Evolutionary conservation across 2,797 vertebrate species (phyloP).

Genomic region (Cryptoblepharus egeriae): DNA sequence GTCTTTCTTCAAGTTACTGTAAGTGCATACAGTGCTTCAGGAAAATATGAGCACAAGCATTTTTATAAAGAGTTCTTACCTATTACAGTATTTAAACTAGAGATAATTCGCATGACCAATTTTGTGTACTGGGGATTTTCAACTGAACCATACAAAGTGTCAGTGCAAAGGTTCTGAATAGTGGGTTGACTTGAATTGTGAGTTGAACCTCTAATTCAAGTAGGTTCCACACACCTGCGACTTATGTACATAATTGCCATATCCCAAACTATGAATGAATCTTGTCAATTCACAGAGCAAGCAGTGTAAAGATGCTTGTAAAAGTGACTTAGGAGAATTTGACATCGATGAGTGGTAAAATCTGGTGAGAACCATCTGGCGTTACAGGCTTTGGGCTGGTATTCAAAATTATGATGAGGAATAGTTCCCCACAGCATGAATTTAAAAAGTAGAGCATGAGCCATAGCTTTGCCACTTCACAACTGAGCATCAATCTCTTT

Average conservation of each 20-base stretch:
- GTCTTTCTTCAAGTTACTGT: too few relatives aligned
- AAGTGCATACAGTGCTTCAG: too few relatives aligned
- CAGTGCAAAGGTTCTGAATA: background rate
- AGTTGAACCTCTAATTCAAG: background rate
- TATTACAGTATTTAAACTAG: background rate
- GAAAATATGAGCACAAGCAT: too few relatives aligned
- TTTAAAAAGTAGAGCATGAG: background rate
- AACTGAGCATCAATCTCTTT: background rate
- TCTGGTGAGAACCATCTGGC: slow-evolving; percentile 13
- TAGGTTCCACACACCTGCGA: background rate
- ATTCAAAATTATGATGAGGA: slow-evolving; percentile 7
- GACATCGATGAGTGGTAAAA: slow-evolving; percentile 15
- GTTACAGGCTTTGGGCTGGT: background rate
- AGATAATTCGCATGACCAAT: background rate
- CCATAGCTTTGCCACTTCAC: background rate
- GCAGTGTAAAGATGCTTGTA: slow-evolving; percentile 4
- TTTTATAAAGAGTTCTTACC: background rate
- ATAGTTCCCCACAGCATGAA: background rate
- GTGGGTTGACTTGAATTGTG: background rate
- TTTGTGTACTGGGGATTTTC: background rate
- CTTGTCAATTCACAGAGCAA: background rate
- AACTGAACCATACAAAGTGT: background rate
- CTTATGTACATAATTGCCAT: background rate
- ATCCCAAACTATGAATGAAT: slow-evolving; percentile 4
- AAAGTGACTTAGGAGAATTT: slow-evolving; percentile 20